Evolutionary conservation across 2,797 vertebrate species (phyloP), one percentile per base, ranked within the genome.

Genomic region (Phataginus tetradactyla): DNA sequence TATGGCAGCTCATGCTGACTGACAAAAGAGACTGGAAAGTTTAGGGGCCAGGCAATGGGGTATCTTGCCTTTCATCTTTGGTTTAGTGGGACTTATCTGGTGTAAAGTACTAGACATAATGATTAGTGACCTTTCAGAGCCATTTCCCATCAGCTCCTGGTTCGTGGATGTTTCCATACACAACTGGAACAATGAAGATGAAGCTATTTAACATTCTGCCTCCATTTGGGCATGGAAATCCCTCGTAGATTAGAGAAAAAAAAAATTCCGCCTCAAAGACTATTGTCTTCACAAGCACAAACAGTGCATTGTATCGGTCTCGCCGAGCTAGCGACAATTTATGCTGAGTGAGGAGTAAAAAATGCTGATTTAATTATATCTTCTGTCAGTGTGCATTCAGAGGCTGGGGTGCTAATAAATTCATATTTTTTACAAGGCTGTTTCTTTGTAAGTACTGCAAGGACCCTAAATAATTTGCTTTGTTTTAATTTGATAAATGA

Each of bases 331-430:
- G 90, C 21, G 0, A 20, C 87, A 83, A 89, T 95, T 97, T 95
- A 42, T 95, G 97, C 97, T 95, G 96, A 96, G 64, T 64, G 92
- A 75, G 69, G 51, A 75, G 64, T 64, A 77, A 96, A 93, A 87
- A 84, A 21, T 34, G 95, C 97, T 96, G 95, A 95, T 95, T 86
- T 88, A 78, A 94, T 95, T 96, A 63, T 83, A 85, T 92, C 93
- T 95, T 37, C 85, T 93, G 57, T 92, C 87, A 86, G 90, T 27
- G 83, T 80, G 29, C 27, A 21, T 77, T 68, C 85, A 21, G 45
- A 86, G 37, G 21, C 57, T 34, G 39, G 66, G 32, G 75, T 61
- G 32, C 77, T 95, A 83, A 93, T 91, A 94, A 85, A 63, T 74
- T 78, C 27, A 4, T 93, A 74, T 61, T 92, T 83, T 91, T 92